phyloP scores from a whole-genome alignment of 2,888 invertebrate species.

The Drosophila yooni region DNA sequence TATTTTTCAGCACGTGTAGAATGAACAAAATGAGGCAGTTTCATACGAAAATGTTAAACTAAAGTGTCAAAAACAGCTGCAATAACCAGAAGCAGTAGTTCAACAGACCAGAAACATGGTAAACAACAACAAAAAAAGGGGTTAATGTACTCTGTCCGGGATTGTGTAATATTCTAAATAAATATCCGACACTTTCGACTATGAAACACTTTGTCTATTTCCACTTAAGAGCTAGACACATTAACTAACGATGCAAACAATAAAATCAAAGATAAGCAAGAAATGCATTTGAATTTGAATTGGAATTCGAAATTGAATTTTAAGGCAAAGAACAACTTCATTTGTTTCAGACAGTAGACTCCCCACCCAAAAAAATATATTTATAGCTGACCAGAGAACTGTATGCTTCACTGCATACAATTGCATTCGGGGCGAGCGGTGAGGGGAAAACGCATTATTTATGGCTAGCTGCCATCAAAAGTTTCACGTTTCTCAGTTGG shows the following conservation, averaged over 20 bases:
- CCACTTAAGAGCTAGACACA: slow-evolving; percentile 2
- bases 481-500: slow-evolving; percentile 44
- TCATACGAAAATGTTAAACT: slow-evolving; percentile 2
- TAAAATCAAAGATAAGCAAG: slow-evolving; percentile 1
- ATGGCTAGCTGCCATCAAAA: slow-evolving; percentile 57
- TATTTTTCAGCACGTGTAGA: background rate
- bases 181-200: slow-evolving; percentile 12
- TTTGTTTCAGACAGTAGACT: slow-evolving; percentile 35
- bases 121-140: slow-evolving; percentile 34
- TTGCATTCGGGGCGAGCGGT: background rate
- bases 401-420: slow-evolving; percentile 37
- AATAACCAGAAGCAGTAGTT: slow-evolving; percentile 32
- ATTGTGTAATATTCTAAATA: slow-evolving; percentile 59
- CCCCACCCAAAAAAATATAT: slow-evolving; percentile 49
- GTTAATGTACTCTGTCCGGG: slow-evolving; percentile 55
- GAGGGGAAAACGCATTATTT: slow-evolving; percentile 53
- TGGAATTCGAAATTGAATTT: background rate
- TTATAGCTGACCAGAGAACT: slow-evolving; percentile 63
- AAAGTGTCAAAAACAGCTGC: slow-evolving; percentile 57
- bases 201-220: slow-evolving; percentile 1
- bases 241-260: background rate
- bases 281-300: slow-evolving; percentile 9
- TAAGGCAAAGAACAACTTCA: slow-evolving; percentile 30
- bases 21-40: background rate
- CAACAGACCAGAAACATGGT: slow-evolving; percentile 27